Evolutionary conservation across 2,888 invertebrate genomes (phyloP), one percentile per base, ranked within the genome.

Genomic region (Sinopyrophorus schimmeli): DNA sequence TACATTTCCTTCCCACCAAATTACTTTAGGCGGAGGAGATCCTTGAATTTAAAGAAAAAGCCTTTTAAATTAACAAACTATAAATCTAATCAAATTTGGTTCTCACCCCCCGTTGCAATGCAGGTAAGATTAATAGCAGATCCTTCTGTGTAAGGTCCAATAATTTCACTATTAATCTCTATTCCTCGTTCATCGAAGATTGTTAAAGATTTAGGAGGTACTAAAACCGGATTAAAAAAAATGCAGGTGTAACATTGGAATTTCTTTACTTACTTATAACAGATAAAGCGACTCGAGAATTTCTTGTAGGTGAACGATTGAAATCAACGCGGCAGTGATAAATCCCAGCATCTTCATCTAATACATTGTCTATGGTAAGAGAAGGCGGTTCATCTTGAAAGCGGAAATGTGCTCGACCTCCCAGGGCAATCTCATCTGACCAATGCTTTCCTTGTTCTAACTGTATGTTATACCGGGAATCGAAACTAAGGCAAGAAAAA

Each of bases 271-370:
- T 76, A 92, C 92, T 86, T 68, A 92, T 89, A 60, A 92, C 87
- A 60, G 89, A 90, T 64, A 93, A 83, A 74, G 91, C 91, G 74
- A 92, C 87, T 76, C 86, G 84, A 64, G 88, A 81, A 71, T 92
- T 91, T 61, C 90, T 82, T 1, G 92, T 92, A 0, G 92, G 92
- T 5, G 91, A 89, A 70, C 88, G 87, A 70, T 87, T 87, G 77
- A 92, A 93, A 77, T 93, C 93, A 3, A 92, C 91, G 48, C 93
- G 78, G 74, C 93, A 93, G 53, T 91, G 80, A 75, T 92, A 92
- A 53, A 89, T 78, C 6, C 91, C 92, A 1, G 84, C 87, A 68
- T 93, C 92, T 24, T 78, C 77, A 52, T 85, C 84, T 40, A 81
- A 77, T 37, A 90, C 87, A 62, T 80, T 81, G 69, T 88, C 86